Evolutionary conservation across 2,797 vertebrate species (phyloP).

Genomic region (Rhodeus uyekii): DNA sequence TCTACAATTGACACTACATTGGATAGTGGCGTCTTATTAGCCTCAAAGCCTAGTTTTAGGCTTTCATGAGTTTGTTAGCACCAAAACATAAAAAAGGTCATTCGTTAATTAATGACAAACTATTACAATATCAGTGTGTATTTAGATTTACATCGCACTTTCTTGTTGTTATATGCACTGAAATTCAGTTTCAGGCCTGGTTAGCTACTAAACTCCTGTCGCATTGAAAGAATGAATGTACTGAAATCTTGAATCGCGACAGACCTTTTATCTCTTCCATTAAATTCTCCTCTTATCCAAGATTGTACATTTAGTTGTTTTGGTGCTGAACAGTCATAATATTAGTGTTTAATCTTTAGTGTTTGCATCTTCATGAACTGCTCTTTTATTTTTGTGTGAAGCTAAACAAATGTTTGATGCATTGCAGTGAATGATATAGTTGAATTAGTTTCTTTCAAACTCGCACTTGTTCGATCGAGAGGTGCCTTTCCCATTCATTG

Average conservation of each 20-base stretch:
- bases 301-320: not conserved
- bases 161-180: not conserved
- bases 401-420: not conserved
- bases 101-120: not conserved
- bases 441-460: conserved; percentile 4
- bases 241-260: not conserved
- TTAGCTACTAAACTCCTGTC: not conserved
- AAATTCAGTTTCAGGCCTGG: not conserved
- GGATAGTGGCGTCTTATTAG: not conserved
- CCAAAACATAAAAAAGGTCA: not conserved
- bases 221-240: not conserved
- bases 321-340: conserved; percentile 5
- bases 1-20: conserved; percentile 9
- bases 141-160: conserved; percentile 11
- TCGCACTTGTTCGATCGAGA: not conserved
- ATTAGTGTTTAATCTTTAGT: not conserved
- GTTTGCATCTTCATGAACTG: not conserved
- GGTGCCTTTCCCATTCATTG: conserved; percentile 31
- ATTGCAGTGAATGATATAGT: conserved; percentile 22
- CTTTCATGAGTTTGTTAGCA: not conserved
- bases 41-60: not conserved
- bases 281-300: not conserved
- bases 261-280: not conserved
- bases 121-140: not conserved
- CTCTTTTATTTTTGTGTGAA: conserved; percentile 15